phyloP scores from a whole-genome alignment of 2,797 vertebrate species.

The Enteromius thamalakanensis region DNA sequence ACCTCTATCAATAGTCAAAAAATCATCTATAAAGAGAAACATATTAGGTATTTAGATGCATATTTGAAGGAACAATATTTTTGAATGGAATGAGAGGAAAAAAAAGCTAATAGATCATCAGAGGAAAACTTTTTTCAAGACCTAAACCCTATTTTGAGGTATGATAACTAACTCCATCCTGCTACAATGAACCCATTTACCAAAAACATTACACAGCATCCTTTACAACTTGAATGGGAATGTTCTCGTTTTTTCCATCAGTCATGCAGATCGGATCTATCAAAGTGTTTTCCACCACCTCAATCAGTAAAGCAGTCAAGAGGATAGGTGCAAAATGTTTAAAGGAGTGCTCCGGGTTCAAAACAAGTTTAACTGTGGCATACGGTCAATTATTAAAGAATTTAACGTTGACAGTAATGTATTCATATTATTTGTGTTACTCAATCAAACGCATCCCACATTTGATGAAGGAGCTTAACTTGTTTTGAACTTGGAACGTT shows the following conservation, averaged over 20 bases:
- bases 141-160: not conserved
- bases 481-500: conserved; percentile 4
- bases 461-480: not conserved
- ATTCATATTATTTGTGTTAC: not conserved
- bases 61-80: not conserved
- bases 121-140: not conserved
- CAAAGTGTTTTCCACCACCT: conserved; percentile 16
- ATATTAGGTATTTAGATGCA: not conserved
- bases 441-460: not conserved
- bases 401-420: not conserved
- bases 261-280: conserved; percentile 4
- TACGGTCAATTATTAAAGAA: not conserved
- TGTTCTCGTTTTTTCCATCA: not conserved
- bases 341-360: not conserved
- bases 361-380: conserved; percentile 7
- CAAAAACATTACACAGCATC: no score
- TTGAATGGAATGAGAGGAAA: not conserved
- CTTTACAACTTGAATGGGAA: not conserved
- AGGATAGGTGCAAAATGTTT: not conserved
- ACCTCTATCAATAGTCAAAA: conserved; percentile 72
- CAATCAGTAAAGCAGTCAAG: not conserved
- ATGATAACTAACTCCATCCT: not conserved
- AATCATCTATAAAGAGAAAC: conserved; percentile 70
- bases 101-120: not conserved
- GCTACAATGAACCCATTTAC: not conserved